Percentiles rank a stretch among this genome's conserved stretches.
phyloP scores from a whole-genome alignment of 1,140 invertebrate genomes.

The Phocides pigmalion region DNA sequence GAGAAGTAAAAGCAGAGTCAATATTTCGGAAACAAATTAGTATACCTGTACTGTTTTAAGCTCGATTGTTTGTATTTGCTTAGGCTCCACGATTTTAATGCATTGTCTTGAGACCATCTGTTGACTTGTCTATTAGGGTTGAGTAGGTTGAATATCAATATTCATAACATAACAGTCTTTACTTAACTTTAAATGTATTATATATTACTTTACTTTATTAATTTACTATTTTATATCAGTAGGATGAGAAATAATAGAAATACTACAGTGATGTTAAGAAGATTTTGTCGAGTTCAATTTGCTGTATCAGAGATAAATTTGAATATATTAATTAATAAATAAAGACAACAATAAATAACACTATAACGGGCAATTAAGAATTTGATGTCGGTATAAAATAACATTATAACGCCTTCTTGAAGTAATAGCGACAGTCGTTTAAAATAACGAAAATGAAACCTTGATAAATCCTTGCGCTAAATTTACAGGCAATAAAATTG shows the following conservation, averaged over 20 bases:
- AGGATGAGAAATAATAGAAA: no score
- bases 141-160: not conserved
- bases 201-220: not conserved
- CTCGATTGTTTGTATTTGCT: slow-evolving; percentile 47
- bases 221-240: no score
- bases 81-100: slow-evolving; percentile 45
- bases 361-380: not conserved
- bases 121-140: slow-evolving; percentile 39
- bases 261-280: no score
- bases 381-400: slow-evolving; percentile 15
- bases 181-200: not conserved
- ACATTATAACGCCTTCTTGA: not conserved
- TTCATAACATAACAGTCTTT: not conserved
- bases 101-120: slow-evolving; percentile 40
- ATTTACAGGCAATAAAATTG: slow-evolving; percentile 25
- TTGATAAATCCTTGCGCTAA: slow-evolving; percentile 7
- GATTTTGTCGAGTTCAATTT: not conserved
- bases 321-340: not conserved
- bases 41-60: slow-evolving; percentile 43
- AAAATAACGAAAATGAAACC: not conserved
- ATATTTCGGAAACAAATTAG: slow-evolving; percentile 56
- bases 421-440: slow-evolving; percentile 9
- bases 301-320: not conserved
- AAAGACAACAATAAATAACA: not conserved
- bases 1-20: slow-evolving; percentile 34